Percentiles rank a stretch among this genome's conserved stretches.
Conservation (phyloP, 1,140 invertebrate genomes). For the Brachionus calyciflorus region DNA sequence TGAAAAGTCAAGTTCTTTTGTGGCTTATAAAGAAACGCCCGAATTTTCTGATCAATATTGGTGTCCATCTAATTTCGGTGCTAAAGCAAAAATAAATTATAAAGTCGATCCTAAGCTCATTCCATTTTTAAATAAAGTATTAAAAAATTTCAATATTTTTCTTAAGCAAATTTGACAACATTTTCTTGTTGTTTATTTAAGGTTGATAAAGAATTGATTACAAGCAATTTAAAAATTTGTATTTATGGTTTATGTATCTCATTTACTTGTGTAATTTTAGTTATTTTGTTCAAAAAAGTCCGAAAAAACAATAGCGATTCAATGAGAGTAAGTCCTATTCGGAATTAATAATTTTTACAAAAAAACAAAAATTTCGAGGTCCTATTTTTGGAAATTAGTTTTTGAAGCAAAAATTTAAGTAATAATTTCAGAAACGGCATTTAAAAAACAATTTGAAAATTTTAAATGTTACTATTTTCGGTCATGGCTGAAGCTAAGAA, state of each 20-base stretch:
- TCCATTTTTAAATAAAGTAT: slow-evolving; percentile 1
- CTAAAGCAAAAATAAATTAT: slow-evolving; percentile 9
- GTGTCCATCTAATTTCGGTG: slow-evolving; percentile 3
- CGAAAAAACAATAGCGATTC: not conserved
- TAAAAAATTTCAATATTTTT: no score
- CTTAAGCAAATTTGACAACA: no score
- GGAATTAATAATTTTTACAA: no score
- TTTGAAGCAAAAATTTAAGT: no score
- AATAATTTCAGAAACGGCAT: no score
- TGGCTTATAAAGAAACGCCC: not conserved
- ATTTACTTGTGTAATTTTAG: not conserved
- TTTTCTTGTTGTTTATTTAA: no score
- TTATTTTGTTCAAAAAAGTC: slow-evolving; percentile 23
- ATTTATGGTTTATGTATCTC: not conserved
- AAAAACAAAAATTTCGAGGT: no score
- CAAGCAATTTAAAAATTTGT: slow-evolving; percentile 3
- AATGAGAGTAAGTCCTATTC: no score
- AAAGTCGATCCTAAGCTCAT: not conserved
- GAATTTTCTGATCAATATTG: slow-evolving; percentile 17
- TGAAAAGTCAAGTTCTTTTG: not conserved
- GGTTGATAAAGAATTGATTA: not conserved
- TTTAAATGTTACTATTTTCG: no score
- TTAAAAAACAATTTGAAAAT: no score
- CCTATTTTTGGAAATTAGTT: no score
- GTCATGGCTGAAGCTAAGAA: no score